phyloP scores from a whole-genome alignment of 2,888 invertebrate genomes.

The Eupithecia centaureata region DNA sequence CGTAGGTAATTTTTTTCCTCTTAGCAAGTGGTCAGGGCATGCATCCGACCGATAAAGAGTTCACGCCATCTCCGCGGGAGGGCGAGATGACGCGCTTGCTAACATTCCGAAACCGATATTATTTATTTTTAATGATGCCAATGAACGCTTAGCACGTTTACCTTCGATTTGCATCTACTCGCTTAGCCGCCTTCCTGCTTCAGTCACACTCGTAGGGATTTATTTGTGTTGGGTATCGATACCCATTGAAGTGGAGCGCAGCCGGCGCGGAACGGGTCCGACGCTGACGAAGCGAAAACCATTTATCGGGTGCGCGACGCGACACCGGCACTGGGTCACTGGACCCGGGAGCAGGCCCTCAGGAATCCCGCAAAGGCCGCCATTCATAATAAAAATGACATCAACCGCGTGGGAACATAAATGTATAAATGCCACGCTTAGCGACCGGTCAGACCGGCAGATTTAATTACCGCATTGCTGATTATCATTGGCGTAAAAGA shows the following conservation, averaged over 20 bases:
- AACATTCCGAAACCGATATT: conserved; percentile 73
- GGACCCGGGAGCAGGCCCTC: conserved; percentile 53
- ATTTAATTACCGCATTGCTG: conserved; percentile 71
- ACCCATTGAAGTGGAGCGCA: conserved; percentile 58
- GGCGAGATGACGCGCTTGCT: conserved; percentile 68
- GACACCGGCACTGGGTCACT: conserved; percentile 71
- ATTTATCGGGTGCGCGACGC: conserved; percentile 59
- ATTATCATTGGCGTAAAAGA: conserved; percentile 71
- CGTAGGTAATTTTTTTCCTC: conserved; percentile 39
- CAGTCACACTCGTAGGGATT: conserved; percentile 47
- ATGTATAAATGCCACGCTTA: conserved; percentile 66
- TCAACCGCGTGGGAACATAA: conserved; percentile 80
- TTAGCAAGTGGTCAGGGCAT: conserved; percentile 47
- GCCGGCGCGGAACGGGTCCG: conserved; percentile 49
- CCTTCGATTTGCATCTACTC: conserved; percentile 68
- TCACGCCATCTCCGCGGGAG: conserved; percentile 77
- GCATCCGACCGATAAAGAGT: conserved; percentile 73
- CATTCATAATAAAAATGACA: conserved; percentile 80
- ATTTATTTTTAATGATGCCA: conserved; percentile 80
- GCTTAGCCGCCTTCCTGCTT: conserved; percentile 59
- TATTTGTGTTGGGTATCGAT: conserved; percentile 54
- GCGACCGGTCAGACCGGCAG: conserved; percentile 72
- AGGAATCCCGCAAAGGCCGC: conserved; percentile 64
- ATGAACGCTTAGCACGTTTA: conserved; percentile 75
- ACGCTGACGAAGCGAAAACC: conserved; percentile 75